A percentile compares a stretch with the other conserved stretches of the same genome.
phyloP scores from a whole-genome alignment of 2,113 vertebrate genomes.

The Gopherus flavomarginatus region DNA sequence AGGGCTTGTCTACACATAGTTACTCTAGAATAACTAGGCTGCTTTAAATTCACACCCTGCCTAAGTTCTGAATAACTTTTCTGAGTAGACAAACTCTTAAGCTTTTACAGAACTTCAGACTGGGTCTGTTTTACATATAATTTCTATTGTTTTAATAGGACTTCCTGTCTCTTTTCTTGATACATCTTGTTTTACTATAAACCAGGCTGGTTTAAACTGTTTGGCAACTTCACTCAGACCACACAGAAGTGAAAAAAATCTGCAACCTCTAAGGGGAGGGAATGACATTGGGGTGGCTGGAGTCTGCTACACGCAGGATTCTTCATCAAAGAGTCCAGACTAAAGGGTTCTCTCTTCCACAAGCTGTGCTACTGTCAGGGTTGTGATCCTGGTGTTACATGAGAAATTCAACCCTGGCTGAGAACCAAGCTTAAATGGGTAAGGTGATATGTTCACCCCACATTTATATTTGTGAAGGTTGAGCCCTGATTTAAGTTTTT shows the following conservation, averaged over 20 bases:
- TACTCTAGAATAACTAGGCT: not conserved
- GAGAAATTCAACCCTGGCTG: not conserved
- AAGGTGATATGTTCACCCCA: not conserved
- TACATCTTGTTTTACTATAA: not conserved
- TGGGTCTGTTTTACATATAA: not conserved
- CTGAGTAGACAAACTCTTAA: not conserved
- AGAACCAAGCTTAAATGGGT: not conserved
- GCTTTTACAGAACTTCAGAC: not conserved
- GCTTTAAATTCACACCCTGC: not conserved
- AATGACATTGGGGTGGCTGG: not conserved
- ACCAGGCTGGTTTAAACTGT: not conserved
- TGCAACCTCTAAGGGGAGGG: not conserved
- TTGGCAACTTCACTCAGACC: not conserved
- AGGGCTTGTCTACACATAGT: not conserved
- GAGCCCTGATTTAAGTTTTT: not conserved
- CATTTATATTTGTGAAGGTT: not conserved
- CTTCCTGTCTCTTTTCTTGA: not conserved
- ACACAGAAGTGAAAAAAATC: constrained; percentile 17
- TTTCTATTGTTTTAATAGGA: not conserved
- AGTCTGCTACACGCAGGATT: not conserved
- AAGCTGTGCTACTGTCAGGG: not conserved
- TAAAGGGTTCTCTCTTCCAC: not conserved
- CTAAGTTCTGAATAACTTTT: not conserved
- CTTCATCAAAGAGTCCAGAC: not conserved
- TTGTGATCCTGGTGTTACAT: not conserved